Evolutionary conservation across 2,888 invertebrate species (phyloP), one percentile per base, ranked within the genome.

Genomic region (Cordylochernes scorpioides): DNA sequence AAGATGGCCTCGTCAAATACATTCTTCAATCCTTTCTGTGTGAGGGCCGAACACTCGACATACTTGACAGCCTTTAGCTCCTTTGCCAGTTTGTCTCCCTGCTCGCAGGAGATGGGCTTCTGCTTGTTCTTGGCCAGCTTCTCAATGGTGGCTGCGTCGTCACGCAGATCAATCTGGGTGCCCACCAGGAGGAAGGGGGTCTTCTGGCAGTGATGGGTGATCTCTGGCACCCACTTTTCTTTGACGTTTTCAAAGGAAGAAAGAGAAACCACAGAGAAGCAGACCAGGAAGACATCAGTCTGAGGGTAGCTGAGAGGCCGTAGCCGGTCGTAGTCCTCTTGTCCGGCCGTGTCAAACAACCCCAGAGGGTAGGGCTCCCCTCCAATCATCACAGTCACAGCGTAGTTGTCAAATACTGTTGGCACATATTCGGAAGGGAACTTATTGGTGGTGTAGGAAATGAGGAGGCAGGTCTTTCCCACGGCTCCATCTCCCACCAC

Each of bases 171-270:
- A 48, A 94, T 84, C 59, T 94, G 88, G 41, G 94, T 97, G 31
- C 97, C 97, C 35, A 97, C 78, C 46, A 97, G 59, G 39, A 97
- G 63, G 57, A 97, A 97, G 33, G 94, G 94, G 31, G 94, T 94
- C 58, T 88, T 88, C 54, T 88, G 86, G 63, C 94, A 94, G 55
- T 97, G 94, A 61, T 97, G 94, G 47, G 86, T 86, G 51, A 97
- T 94, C 65, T 97, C 94, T 40, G 94, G 94, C 35, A 94, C 91
- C 94, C 94, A 97, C 88, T 94, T 94, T 65, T 94, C 94, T 65
- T 86, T 86, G 35, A 97, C 91, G 59, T 97, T 97, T 64, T 94
- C 94, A 62, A 88, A 97, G 31, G 91, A 94, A 48, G 91, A 88
- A 41, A 94, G 94, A 46, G 88, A 88, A 38, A 94, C 91, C 45